These are phyloP conservation scores for Oryzias dopingdopingensis DNA, from an alignment of 2,797 vertebrate genomes.

Conservation along the genomic window DNA sequence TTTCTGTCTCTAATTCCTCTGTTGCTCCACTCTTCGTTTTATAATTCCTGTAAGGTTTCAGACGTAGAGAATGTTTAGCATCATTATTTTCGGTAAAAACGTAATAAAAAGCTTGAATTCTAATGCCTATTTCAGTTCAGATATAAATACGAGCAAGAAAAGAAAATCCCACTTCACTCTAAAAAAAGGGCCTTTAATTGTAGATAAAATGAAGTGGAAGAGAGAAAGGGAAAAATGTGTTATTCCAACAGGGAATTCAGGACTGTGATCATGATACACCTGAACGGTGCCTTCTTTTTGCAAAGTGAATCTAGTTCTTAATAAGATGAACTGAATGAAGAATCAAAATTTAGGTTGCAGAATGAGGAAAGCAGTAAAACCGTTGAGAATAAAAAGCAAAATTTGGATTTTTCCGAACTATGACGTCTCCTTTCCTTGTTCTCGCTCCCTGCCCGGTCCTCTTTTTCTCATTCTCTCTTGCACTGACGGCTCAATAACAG, in stretches of 20 bases:
- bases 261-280: conserved; percentile 18
- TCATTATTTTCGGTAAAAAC: conserved; percentile 46
- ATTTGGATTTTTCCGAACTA: conserved; percentile 80
- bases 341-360: conserved; percentile 31
- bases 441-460: conserved; percentile 34
- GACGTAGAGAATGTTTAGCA: conserved; percentile 37
- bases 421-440: conserved; percentile 69
- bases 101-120: conserved; percentile 38
- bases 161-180: not conserved
- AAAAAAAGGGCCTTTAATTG: conserved; percentile 31
- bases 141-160: conserved; percentile 33
- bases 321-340: conserved; percentile 27
- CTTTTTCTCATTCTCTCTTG: conserved; percentile 69
- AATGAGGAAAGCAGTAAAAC: conserved; percentile 35
- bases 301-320: conserved; percentile 43
- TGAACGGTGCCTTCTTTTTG: conserved; percentile 27
- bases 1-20: conserved; percentile 19
- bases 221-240: conserved; percentile 21
- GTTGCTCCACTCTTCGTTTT: conserved; percentile 16
- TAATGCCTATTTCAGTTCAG: conserved; percentile 30
- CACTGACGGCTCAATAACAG: conserved; percentile 81
- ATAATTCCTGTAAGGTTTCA: conserved; percentile 37
- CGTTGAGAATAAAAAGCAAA: conserved; percentile 64
- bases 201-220: conserved; percentile 26
- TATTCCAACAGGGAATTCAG: conserved; percentile 17